Conservation (phyloP, 2,888 invertebrate genomes). For the Cephus runcator region DNA sequence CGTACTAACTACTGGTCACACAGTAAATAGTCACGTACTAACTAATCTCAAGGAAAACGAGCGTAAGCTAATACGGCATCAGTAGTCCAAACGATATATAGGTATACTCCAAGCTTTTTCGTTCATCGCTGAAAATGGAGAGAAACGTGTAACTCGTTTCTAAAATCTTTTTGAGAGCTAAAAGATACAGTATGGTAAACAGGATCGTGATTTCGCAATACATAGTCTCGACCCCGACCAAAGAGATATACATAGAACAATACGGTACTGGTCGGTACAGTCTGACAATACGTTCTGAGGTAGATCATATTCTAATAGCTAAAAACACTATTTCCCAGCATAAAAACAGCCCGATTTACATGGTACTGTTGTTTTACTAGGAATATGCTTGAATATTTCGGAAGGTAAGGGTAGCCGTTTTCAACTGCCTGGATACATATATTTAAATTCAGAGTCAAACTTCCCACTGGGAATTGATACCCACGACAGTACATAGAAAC, state of each 20-base stretch:
- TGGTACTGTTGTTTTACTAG: too few relatives aligned
- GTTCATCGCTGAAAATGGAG: not conserved
- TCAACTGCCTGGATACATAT: not conserved
- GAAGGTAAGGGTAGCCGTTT: too few relatives aligned
- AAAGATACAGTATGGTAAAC: not conserved
- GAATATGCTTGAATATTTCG: too few relatives aligned
- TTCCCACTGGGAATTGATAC: not conserved
- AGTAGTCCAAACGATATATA: not conserved
- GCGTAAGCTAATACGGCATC: not conserved
- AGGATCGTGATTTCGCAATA: not conserved
- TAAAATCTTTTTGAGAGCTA: not conserved
- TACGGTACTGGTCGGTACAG: not conserved
- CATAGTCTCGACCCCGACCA: not conserved
- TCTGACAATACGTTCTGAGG: not conserved
- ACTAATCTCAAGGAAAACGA: not conserved
- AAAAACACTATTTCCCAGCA: too few relatives aligned
- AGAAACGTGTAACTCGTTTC: not conserved
- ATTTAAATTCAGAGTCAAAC: not conserved
- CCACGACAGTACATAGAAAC: not conserved
- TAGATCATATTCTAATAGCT: not conserved
- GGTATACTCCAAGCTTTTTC: not conserved
- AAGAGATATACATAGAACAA: not conserved
- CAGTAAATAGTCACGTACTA: not conserved
- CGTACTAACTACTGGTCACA: not conserved
- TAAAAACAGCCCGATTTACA: too few relatives aligned